These are phyloP conservation scores for Thamnaconus septentrionalis DNA, from an alignment of 2,113 vertebrate genomes.

Conservation along the genomic window DNA sequence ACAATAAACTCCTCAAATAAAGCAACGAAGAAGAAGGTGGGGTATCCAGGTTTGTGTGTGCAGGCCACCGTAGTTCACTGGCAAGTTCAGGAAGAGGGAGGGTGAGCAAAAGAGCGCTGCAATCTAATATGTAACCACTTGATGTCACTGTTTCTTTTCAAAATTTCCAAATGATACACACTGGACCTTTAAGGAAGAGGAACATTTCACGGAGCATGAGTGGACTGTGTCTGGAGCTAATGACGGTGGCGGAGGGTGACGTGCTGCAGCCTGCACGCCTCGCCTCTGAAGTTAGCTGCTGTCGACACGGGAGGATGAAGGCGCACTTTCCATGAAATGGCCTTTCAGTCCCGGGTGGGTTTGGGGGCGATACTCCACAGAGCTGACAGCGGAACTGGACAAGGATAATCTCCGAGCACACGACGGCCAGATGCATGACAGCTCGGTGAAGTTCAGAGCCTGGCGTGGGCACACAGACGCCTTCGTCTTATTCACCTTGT, in stretches of 20 bases:
- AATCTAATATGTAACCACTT: no score
- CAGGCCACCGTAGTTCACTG: no score
- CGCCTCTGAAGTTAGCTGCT: constrained; percentile 34
- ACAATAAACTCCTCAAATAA: no score
- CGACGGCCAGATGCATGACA: constrained; percentile 5
- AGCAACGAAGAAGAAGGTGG: no score
- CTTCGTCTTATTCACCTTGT: background rate
- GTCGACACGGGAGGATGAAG: constrained; percentile 39
- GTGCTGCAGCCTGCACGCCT: constrained; percentile 35
- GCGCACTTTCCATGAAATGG: constrained; percentile 24
- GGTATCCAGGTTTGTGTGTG: no score
- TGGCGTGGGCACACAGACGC: no score
- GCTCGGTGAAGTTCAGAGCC: background rate
- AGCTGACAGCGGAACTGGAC: constrained; percentile 10
- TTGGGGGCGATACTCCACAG: background rate
- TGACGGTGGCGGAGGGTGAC: constrained; percentile 35
- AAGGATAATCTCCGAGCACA: constrained; percentile 4
- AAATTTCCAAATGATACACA: no score
- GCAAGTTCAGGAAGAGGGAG: no score
- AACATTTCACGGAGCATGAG: no score
- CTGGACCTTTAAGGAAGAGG: no score
- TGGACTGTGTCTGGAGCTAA: constrained; percentile 53
- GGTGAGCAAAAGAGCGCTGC: no score
- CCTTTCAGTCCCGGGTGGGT: constrained; percentile 30
- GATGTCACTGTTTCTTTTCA: no score